These are phyloP conservation scores for Neogobius melanostomus DNA, from an alignment of 2,113 vertebrate species.

Conservation along the genomic window DNA sequence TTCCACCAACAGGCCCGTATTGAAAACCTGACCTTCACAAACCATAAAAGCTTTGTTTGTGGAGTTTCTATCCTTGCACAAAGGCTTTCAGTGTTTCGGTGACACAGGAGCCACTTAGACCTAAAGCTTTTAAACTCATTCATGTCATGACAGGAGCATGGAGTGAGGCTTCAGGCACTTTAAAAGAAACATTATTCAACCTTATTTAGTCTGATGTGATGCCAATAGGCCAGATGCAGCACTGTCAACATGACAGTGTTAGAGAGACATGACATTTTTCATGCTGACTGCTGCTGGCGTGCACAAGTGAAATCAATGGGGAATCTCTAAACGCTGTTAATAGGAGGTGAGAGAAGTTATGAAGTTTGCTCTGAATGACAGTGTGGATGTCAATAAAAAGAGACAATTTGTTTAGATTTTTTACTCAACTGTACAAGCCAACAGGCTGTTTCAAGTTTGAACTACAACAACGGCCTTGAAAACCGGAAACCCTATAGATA, in stretches of 20 bases:
- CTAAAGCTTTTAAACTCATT: slow-evolving; percentile 24
- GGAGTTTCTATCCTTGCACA: slow-evolving; percentile 7
- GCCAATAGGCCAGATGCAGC: slow-evolving; percentile 4
- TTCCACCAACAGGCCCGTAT: slow-evolving; percentile 3
- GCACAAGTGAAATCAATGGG: not conserved
- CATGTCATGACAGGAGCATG: slow-evolving; percentile 5
- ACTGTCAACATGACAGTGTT: not conserved
- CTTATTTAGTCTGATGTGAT: not conserved
- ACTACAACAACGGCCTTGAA: too few species aligned
- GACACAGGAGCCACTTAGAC: slow-evolving; percentile 30
- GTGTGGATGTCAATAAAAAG: too few species aligned
- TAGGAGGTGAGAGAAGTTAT: too few species aligned
- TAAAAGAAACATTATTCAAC: too few species aligned
- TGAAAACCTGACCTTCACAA: slow-evolving; percentile 8
- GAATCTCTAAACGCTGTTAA: too few species aligned
- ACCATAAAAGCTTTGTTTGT: slow-evolving; percentile 24
- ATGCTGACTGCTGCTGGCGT: not conserved
- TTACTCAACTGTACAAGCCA: too few species aligned
- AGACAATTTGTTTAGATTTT: too few species aligned
- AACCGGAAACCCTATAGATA: too few species aligned
- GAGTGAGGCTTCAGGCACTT: slow-evolving; percentile 12
- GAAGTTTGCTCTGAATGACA: too few species aligned
- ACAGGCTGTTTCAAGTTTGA: too few species aligned
- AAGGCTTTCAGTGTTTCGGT: slow-evolving; percentile 10
- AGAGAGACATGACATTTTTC: not conserved